Base-by-base conservation (phyloP, 2,888 invertebrate genomes). In the Drosophila melanosoma region DNA sequence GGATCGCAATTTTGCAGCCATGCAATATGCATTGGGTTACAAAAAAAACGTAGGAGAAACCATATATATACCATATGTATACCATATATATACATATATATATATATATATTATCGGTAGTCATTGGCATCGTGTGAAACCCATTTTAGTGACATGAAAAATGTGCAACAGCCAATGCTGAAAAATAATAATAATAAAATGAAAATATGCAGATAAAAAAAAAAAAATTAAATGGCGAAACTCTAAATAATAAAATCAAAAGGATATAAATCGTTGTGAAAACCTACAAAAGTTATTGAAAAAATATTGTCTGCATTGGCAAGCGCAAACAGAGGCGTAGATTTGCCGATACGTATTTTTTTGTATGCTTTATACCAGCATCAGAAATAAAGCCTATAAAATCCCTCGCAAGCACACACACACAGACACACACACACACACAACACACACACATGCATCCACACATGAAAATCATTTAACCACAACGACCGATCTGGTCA, bases 91-190 rank as follows among this genome's bases (percentile, higher is more conserved):
- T 17, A 20, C 15, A 23, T 26, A 3, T 42, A 15, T 42, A 15
- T 42, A 1, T 42, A 15, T 42, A 15, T 29, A 23, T 49, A n/a
- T 20, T 61, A 80, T 76, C 72, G 71, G 33, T 56, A 59, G 62
- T 64, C 51, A 58, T 49, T 60, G 60, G 54, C 51, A 48, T 63
- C 68, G 64, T 76, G 80, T 59, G 69, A 54, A 73, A 76, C 66
- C 81, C 88, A 86, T 88, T 86, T 85, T 83, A 88, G 89, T 86
- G 90, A 87, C 90, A 87, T 90, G 87, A 87, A 90, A 90, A 90
- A 87, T 87, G 89, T 90, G 87, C 84, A 88, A 69, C 57, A 80
- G 68, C 52, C 54, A 51, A 26, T 54, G 42, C 48, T 42, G 36
- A 12, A 63, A 53, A 59, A 40, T 17, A 29, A 26, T 40, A 48